Evolutionary conservation across 2,113 vertebrate genomes (phyloP), one percentile per base, ranked within the genome.

Genomic region (Cephalopterus ornatus): DNA sequence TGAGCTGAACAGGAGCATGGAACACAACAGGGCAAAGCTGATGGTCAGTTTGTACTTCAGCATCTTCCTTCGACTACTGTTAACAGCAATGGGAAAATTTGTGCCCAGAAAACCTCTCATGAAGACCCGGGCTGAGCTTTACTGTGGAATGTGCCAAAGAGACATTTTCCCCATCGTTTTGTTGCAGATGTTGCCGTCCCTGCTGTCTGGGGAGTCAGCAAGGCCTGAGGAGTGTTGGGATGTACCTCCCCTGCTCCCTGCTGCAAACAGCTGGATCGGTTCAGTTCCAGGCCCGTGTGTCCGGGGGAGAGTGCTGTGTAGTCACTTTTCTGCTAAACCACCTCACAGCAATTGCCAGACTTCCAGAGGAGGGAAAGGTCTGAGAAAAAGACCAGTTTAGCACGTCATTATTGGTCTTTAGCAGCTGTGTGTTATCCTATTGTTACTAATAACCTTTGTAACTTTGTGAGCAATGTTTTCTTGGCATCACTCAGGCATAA

Each of bases 361-460:
- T 86, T 37, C 37, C 85, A 93, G 81, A 92, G 67, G 55, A 86
- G 4, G 13, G 68, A 63, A 86, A 95, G 61, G 72, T 73, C 93
- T 96, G 88, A 85, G 92, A 68, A 89, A 91, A 94, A 81, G 88
- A 17, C 68, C 41, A 16, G 68, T 81, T 95, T 26, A 86, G 78
- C n/a, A 4, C 80, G 35, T 78, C 83, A 44, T 91, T 80, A 7
- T 53, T 84, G 70, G 80, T 46, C 63, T 89, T 65, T 3, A 93
- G 76, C 95, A 96, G 96, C 93, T 96, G 94, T 61, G 81, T 44
- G 70, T 86, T 89, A 86, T 95, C 86, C 70, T 93, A 20, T 85
- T 94, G 93, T 92, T 92, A 32, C 88, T 47, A 90, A 82, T 85
- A 95, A 93, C 84, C 91, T 94, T 86, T 94, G 73, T 82, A 87